A percentile compares a stretch with the other conserved stretches of the same genome.
phyloP scores from a whole-genome alignment of 2,797 vertebrate genomes.

The Oreochromis mossambicus region DNA sequence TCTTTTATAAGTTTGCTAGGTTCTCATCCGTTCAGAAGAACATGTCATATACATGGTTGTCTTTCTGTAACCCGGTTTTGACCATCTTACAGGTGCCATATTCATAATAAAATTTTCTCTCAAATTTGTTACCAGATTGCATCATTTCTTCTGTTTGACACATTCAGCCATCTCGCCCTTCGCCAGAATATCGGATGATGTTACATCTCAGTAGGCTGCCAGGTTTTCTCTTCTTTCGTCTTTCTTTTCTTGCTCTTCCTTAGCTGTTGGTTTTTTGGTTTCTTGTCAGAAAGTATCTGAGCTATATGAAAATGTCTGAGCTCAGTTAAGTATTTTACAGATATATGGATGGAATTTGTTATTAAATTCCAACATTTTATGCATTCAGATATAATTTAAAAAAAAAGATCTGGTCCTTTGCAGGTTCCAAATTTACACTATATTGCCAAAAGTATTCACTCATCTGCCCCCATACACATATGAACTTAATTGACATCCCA shows the following conservation, averaged over 20 bases:
- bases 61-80: constrained; percentile 97
- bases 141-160: constrained; percentile 91
- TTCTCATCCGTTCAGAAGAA: constrained; percentile 85
- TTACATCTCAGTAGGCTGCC: not conserved
- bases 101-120: constrained; percentile 99
- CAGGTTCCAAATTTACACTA: not conserved
- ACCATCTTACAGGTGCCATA: constrained; percentile 99
- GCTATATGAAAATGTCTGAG: not conserved
- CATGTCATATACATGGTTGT: constrained; percentile 94
- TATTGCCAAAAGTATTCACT: not conserved
- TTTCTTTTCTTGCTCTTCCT: not conserved
- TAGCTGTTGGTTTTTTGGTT: not conserved
- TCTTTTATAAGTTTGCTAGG: constrained; percentile 97
- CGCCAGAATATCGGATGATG: not conserved
- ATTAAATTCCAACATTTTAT: not conserved
- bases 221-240: not conserved
- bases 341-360: not conserved
- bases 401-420: not conserved
- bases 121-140: constrained; percentile 96
- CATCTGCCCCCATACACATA: not conserved
- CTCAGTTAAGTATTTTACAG: not conserved
- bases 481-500: not conserved
- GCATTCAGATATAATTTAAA: not conserved
- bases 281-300: not conserved
- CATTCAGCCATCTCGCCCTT: constrained; percentile 82